A percentile compares a stretch with the other conserved stretches of the same genome.
phyloP scores from a whole-genome alignment of 2,888 invertebrate genomes.

The Fragum sueziense region DNA sequence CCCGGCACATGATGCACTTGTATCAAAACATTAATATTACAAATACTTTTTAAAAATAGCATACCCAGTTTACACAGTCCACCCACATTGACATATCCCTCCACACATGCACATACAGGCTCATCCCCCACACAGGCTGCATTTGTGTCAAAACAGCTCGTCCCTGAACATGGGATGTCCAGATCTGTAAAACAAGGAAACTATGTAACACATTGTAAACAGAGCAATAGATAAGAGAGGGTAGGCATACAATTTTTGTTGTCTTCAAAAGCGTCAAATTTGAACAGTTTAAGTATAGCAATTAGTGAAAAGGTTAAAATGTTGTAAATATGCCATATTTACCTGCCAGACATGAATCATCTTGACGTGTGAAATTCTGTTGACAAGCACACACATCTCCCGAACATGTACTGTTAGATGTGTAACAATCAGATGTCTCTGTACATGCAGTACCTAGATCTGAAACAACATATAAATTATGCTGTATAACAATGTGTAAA shows the following conservation, averaged over 20 bases:
- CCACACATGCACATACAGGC: not conserved
- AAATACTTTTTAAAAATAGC: not conserved
- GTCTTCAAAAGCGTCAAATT: no score
- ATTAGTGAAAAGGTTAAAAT: no score
- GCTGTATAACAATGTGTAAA: no score
- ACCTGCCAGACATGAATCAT: not conserved
- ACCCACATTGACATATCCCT: not conserved
- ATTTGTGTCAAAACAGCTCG: not conserved
- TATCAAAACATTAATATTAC: no score
- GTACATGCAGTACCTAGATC: not conserved
- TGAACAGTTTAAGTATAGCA: no score
- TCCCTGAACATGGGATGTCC: not conserved
- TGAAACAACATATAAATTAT: not conserved
- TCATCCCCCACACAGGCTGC: not conserved
- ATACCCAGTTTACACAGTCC: not conserved
- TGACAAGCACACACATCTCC: not conserved
- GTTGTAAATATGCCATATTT: no score
- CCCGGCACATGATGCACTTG: no score
- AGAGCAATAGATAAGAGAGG: no score
- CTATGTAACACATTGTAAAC: no score
- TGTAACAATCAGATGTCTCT: not conserved
- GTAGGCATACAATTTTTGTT: no score
- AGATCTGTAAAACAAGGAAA: conserved; percentile 2
- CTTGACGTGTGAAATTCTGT: not conserved
- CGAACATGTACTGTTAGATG: not conserved